Evolutionary conservation across 1,140 invertebrate species (phyloP).

Genomic region (Calycopis cecrops): DNA sequence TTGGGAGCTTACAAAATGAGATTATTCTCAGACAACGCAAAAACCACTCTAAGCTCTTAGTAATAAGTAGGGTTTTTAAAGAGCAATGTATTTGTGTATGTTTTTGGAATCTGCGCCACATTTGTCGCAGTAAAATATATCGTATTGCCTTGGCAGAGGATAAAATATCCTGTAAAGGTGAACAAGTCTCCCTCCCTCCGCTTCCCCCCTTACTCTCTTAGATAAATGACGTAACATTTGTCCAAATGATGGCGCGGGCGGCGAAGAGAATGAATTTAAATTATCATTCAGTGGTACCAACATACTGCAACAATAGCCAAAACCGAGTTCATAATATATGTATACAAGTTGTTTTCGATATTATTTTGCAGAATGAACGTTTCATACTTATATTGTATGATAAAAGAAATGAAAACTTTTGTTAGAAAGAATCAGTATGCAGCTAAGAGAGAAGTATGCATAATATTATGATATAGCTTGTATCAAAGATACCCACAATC

Average conservation of each 20-base stretch:
- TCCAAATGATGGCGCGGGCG: conserved; percentile 76
- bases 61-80: conserved; percentile 40
- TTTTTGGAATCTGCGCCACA: conserved; percentile 55
- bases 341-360: conserved; percentile 2
- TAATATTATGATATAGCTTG: too few species aligned
- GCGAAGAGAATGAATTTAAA: conserved; percentile 77
- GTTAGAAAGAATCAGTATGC: background rate
- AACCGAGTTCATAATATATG: conserved; percentile 35
- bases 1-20: conserved; percentile 64
- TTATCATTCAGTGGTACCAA: conserved; percentile 75
- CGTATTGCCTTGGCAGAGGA: conserved; percentile 22
- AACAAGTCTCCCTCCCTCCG: conserved; percentile 31
- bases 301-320: conserved; percentile 60
- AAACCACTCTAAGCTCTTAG: conserved; percentile 35
- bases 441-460: too few species aligned
- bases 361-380: background rate
- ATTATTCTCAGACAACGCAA: conserved; percentile 32
- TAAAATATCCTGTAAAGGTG: conserved; percentile 26
- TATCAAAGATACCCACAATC: too few species aligned
- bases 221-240: conserved; percentile 76
- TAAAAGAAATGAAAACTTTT: background rate
- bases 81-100: conserved; percentile 41
- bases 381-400: background rate
- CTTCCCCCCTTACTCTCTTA: conserved; percentile 51
- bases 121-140: conserved; percentile 33